Conservation (phyloP, 2,888 invertebrate genomes). For the Latheticus oryzae region DNA sequence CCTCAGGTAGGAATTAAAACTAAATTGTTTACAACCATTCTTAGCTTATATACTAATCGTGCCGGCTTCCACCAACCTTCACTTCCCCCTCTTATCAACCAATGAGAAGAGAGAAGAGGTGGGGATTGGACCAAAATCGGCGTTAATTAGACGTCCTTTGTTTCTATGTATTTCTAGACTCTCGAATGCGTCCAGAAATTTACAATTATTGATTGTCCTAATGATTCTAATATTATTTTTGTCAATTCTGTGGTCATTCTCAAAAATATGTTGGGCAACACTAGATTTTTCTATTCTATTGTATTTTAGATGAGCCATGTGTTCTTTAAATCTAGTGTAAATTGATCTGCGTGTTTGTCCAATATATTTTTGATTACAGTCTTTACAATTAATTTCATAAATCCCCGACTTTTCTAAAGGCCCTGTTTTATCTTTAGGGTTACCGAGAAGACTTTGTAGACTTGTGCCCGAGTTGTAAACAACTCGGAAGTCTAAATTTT, state of each 20-base stretch:
- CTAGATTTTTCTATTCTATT: slow-evolving; percentile 1
- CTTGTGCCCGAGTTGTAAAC: too few species aligned
- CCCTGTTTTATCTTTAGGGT: not conserved
- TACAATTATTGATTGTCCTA: not conserved
- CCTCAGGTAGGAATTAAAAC: too few species aligned
- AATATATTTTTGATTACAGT: slow-evolving; percentile 1
- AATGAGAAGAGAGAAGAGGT: not conserved
- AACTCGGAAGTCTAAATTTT: too few species aligned
- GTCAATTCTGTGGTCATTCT: not conserved
- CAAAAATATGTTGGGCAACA: slow-evolving; percentile 1
- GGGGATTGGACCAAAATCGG: not conserved
- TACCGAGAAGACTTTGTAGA: not conserved
- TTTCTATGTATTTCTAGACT: not conserved
- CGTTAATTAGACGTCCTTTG: not conserved
- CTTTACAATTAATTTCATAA: not conserved
- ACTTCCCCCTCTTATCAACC: too few species aligned
- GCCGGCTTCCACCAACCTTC: too few species aligned
- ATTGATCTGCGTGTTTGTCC: not conserved
- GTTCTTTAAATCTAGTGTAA: not conserved
- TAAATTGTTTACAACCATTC: too few species aligned
- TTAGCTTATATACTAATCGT: slow-evolving; percentile 1
- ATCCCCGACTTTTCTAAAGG: slow-evolving; percentile 1
- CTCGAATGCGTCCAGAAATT: slow-evolving; percentile 1
- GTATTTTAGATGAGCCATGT: not conserved
- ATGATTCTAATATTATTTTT: not conserved